These are phyloP conservation scores for Scomber colias DNA, from an alignment of 2,113 vertebrate species.

Conservation along the genomic window DNA sequence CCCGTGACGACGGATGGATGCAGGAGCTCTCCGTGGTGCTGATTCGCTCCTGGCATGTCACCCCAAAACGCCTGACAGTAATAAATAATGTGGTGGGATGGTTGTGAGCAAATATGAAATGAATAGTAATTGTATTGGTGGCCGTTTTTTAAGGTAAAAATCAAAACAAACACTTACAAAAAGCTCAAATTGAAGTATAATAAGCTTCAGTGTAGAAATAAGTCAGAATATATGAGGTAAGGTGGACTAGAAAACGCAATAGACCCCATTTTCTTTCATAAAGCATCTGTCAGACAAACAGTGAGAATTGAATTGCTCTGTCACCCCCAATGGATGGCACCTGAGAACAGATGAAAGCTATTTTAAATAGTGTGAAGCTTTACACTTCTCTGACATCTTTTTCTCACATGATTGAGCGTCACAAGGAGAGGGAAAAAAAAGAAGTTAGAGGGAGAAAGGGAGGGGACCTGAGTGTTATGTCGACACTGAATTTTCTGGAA, in stretches of 20 bases:
- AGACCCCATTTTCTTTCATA: background rate
- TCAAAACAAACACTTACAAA: no score
- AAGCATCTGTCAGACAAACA: background rate
- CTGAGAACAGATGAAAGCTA: constrained; percentile 26
- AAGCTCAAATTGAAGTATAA: background rate
- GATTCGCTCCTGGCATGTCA: constrained; percentile 56
- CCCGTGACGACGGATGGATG: constrained; percentile 35
- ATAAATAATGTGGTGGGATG: constrained; percentile 16
- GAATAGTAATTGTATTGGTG: background rate
- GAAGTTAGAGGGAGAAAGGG: background rate
- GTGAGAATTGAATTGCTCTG: no score
- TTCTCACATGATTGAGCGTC: constrained; percentile 2
- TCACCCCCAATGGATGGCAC: background rate
- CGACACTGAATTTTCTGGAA: constrained; percentile 54
- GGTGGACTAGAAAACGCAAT: background rate
- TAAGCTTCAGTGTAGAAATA: background rate
- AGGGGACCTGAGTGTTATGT: constrained; percentile 31
- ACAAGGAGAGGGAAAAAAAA: background rate
- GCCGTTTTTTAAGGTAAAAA: background rate
- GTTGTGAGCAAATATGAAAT: constrained; percentile 6
- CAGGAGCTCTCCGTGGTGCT: constrained; percentile 61
- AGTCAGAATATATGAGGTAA: background rate
- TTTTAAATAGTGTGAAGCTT: constrained; percentile 49
- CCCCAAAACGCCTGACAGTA: constrained; percentile 47
- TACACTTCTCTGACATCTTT: constrained; percentile 23